phyloP scores from a whole-genome alignment of 2,888 invertebrate genomes.

The Cyclophora punctaria region DNA sequence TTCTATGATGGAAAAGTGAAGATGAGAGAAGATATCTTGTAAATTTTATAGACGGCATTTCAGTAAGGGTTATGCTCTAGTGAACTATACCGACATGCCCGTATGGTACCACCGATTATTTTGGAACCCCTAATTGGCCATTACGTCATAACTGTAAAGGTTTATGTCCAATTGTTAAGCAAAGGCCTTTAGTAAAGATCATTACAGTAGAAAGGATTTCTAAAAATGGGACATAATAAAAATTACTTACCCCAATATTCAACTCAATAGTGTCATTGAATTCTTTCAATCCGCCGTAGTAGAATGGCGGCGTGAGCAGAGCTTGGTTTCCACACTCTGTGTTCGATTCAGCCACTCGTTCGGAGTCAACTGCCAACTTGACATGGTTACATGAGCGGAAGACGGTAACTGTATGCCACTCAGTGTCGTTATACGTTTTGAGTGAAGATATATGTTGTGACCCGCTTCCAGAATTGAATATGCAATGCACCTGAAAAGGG shows the following conservation, averaged over 20 bases:
- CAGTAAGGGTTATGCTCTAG: too few relatives aligned
- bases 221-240: too few relatives aligned
- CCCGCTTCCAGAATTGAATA: conserved; percentile 82
- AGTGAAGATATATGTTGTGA: conserved; percentile 75
- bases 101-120: too few relatives aligned
- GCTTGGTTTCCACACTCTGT: conserved; percentile 65
- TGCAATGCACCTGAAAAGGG: conserved; percentile 75
- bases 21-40: too few relatives aligned
- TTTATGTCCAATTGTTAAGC: too few relatives aligned
- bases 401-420: conserved; percentile 87
- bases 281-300: conserved; percentile 83
- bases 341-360: conserved; percentile 65
- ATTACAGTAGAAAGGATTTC: too few relatives aligned
- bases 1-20: too few relatives aligned
- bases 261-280: conserved; percentile 42
- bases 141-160: too few relatives aligned
- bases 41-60: too few relatives aligned
- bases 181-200: too few relatives aligned
- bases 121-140: too few relatives aligned
- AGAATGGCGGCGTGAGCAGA: conserved; percentile 81
- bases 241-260: conserved; percentile 37
- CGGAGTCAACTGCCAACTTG: conserved; percentile 79
- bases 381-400: conserved; percentile 78
- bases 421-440: conserved; percentile 79
- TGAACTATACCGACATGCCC: too few relatives aligned